A percentile compares a stretch with the other conserved stretches of the same genome.
Evolutionary conservation across 2,797 vertebrate genomes (phyloP).

Genomic region (Chelonia mydas): DNA sequence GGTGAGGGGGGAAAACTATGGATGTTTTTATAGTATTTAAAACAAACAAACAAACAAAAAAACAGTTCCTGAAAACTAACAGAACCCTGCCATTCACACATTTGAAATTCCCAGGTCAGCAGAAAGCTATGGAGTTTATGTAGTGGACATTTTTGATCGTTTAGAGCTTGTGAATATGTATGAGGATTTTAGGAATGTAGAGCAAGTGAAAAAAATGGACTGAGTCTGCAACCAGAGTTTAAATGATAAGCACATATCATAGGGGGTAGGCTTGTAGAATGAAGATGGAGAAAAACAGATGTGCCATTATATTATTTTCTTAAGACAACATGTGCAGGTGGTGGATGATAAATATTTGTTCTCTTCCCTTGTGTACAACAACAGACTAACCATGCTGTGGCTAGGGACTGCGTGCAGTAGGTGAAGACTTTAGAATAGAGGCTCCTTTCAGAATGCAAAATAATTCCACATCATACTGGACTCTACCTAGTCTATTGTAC

Average conservation of each 20-base stretch:
- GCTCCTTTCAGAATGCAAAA: conserved; percentile 43
- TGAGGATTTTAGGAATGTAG: conserved; percentile 59
- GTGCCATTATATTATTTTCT: not conserved
- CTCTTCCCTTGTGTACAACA: conserved; percentile 21
- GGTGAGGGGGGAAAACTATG: not conserved
- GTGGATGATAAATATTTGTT: not conserved
- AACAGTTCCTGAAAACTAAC: not conserved
- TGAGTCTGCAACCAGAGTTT: conserved; percentile 42
- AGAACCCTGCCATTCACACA: conserved; percentile 21
- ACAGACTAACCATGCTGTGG: conserved; percentile 7
- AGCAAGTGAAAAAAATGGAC: conserved; percentile 76
- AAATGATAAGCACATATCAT: conserved; percentile 22
- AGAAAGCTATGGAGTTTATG: not conserved
- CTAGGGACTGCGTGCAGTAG: not conserved
- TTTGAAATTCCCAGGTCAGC: conserved; percentile 33
- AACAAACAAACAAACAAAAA: too few relatives aligned
- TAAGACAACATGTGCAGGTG: not conserved
- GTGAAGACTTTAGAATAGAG: conserved; percentile 28
- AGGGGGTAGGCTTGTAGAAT: conserved; percentile 30
- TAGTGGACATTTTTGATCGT: not conserved
- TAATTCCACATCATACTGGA: conserved; percentile 52
- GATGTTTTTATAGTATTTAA: not conserved
- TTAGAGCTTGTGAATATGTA: conserved; percentile 11
- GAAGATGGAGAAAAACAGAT: conserved; percentile 32
- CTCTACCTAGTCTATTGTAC: conserved; percentile 50